Conservation (phyloP, 2,888 invertebrate species). For the Holacanthella duospinosa region DNA sequence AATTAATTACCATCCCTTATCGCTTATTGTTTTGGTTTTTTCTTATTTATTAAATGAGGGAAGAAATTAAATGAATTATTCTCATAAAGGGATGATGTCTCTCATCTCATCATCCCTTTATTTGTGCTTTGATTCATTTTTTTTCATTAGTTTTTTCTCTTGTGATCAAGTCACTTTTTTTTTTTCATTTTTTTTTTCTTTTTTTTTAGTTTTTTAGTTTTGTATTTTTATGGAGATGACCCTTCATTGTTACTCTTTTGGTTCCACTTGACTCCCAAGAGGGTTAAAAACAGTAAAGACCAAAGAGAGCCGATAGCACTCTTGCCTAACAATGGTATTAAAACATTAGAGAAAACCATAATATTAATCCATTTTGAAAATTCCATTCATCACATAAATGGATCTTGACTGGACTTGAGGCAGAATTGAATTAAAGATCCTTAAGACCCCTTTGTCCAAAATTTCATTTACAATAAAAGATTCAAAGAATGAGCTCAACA, state of each 20-base stretch:
- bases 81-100: too few species aligned
- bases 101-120: too few species aligned
- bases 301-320: neutral
- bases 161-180: neutral
- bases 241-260: neutral
- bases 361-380: conserved; percentile 23
- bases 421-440: neutral
- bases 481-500: neutral
- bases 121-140: neutral
- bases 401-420: conserved; percentile 3
- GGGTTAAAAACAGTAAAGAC: neutral
- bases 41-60: too few species aligned
- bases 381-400: conserved; percentile 20
- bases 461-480: conserved; percentile 2
- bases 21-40: too few species aligned
- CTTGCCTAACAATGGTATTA: neutral
- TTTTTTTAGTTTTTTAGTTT: too few species aligned
- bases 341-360: too few species aligned
- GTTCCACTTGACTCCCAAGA: neutral
- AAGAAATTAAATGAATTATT: conserved; percentile 6
- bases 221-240: neutral
- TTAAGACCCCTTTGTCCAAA: conserved; percentile 1
- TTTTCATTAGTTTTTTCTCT: neutral
- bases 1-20: too few species aligned
- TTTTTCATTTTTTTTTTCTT: neutral